Percentiles rank a stretch among this genome's conserved stretches.
These are phyloP conservation scores for Epizoanthus rinbou DNA, from an alignment of 92 coral and sea anemone species.

Conservation along the genomic window DNA sequence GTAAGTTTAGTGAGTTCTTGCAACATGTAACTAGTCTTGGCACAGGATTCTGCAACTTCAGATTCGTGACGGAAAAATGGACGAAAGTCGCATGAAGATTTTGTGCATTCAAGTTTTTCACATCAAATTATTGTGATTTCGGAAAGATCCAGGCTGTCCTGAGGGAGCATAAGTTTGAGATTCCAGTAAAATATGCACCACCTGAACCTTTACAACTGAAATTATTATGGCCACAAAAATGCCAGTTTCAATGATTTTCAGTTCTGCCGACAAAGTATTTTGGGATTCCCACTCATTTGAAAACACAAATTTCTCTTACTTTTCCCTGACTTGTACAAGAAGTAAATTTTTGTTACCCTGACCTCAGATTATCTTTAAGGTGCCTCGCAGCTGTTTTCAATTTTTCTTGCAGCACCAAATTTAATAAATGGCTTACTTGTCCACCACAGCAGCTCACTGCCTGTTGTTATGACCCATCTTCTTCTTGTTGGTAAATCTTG, in stretches of 20 bases:
- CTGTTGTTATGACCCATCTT: no score
- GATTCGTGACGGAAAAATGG: background rate
- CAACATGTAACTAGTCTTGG: constrained; percentile 1
- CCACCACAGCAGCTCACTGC: no score
- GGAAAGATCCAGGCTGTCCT: constrained; percentile 13
- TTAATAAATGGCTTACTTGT: no score
- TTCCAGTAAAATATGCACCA: background rate
- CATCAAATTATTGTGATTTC: background rate
- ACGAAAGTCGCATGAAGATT: background rate
- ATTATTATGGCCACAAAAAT: constrained; percentile 17
- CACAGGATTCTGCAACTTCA: constrained; percentile 23
- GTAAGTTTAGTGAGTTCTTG: constrained; percentile 14
- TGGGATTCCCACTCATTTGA: no score
- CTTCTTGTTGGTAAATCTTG: no score
- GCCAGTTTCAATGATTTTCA: background rate
- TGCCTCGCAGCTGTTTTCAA: no score
- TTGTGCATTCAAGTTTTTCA: constrained; percentile 7
- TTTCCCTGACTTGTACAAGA: no score
- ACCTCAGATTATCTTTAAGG: no score
- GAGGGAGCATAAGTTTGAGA: constrained; percentile 13
- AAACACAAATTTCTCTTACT: no score
- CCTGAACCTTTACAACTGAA: constrained; percentile 1
- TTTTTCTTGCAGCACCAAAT: no score
- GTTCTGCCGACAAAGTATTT: no score
- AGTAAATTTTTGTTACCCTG: no score